Evolutionary conservation across 1,140 invertebrate species (phyloP), one percentile per base, ranked within the genome.

Genomic region (roundworm (Caenorhabditis elegans)): DNA sequence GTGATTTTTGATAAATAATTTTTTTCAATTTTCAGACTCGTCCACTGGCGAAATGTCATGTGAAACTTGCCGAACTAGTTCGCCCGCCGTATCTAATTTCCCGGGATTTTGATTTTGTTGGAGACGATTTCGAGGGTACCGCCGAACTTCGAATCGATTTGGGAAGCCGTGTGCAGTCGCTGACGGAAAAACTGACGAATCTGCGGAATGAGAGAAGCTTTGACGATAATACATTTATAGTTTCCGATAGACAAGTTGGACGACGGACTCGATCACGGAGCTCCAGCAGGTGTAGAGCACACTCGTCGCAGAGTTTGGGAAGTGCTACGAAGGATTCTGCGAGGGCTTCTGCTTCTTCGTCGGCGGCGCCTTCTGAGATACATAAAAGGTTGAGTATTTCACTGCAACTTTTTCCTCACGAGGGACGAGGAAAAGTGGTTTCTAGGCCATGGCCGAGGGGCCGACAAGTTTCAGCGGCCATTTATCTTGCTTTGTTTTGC

Each of bases 111-210:
- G 60, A 70, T 22, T 70, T 70, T n/a, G 34, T 70, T 8, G 60
- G 60, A n/a, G 60, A 70, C 8, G 60, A 70, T 22, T 70, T 70
- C 19, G 60, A 70, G n/a, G 60, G 60, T 39, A 39, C 60, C n/a
- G 60, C 60, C n/a, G 60, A 70, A 22, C 11, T 70, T 39, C 34
- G 60, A 39, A 70, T 70, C 19, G 60, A 70, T 70, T 22, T 70
- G 17, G 34, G 60, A 70, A 70, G 60, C n/a, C 60, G 60, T 24
- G 34, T 39, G 5, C 36, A 70, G 17, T 19, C 60, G n/a, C n/a
- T 70, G 13, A 70, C 39, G 60, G 60, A 70, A 26, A 70, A 70
- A 43, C 39, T 70, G 19, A 70, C 28, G 5, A 70, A 70, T 39
- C 10, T 70, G 34, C 36, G 60, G 22, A 19, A n/a, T 0, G 60